phyloP scores from a whole-genome alignment of 2,113 vertebrate species.

The Barbus barbus region DNA sequence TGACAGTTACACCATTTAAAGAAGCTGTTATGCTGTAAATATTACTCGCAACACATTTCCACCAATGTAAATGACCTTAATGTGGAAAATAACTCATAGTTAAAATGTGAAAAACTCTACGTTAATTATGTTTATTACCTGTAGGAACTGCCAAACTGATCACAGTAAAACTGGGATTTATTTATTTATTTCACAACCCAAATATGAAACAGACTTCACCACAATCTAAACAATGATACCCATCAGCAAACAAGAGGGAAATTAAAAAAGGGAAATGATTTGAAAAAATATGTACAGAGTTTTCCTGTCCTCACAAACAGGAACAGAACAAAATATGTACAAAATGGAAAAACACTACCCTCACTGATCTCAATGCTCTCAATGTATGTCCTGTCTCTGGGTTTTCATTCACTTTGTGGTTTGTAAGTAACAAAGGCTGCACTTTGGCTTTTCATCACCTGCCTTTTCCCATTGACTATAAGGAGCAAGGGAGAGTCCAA shows the following conservation, averaged over 20 bases:
- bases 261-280: constrained; percentile 51
- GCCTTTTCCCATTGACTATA: constrained; percentile 88
- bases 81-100: not conserved
- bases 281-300: constrained; percentile 67
- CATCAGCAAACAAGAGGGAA: constrained; percentile 25
- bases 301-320: constrained; percentile 39
- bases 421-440: constrained; percentile 82
- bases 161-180: not conserved
- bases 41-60: not conserved
- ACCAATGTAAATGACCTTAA: not conserved
- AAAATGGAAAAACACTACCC: constrained; percentile 50
- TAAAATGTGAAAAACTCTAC: not conserved
- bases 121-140: not conserved
- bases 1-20: too few species aligned
- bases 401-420: constrained; percentile 79
- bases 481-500: constrained; percentile 85
- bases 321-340: constrained; percentile 54
- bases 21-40: not conserved
- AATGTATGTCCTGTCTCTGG: not conserved
- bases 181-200: constrained; percentile 31
- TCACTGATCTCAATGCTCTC: constrained; percentile 1
- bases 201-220: constrained; percentile 20
- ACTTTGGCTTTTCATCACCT: constrained; percentile 81
- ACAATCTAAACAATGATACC: constrained; percentile 47
- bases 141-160: not conserved